A percentile compares a stretch with the other conserved stretches of the same genome.
phyloP scores from a whole-genome alignment of 2,888 invertebrate species.

The Brachyptera putata region DNA sequence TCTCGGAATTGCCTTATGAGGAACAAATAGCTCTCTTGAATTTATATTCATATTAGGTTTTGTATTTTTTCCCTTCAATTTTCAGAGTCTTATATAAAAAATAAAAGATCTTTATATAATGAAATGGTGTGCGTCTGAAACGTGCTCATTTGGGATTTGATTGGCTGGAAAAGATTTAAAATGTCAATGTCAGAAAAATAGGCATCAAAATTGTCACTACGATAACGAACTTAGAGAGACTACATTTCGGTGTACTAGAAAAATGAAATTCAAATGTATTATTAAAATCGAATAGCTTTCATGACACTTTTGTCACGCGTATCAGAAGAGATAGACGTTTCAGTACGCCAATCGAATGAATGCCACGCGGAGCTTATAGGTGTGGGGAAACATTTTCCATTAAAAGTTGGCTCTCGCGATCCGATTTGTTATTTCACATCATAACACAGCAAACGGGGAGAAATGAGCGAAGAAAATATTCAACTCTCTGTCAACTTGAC shows the following conservation, averaged over 20 bases:
- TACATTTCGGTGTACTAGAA: slow-evolving; percentile 27
- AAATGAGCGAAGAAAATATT: slow-evolving; percentile 10
- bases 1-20: slow-evolving; percentile 27
- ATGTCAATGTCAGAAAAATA: slow-evolving; percentile 16
- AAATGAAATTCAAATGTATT: slow-evolving; percentile 1
- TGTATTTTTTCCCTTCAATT: slow-evolving; percentile 5
- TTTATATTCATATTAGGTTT: slow-evolving; percentile 19
- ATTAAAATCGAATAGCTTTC: slow-evolving; percentile 9
- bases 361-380: neutral
- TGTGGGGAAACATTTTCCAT: neutral
- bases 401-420: slow-evolving; percentile 13
- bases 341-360: slow-evolving; percentile 11
- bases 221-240: slow-evolving; percentile 26
- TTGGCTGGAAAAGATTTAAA: slow-evolving; percentile 5
- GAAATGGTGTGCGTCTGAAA: too few relatives aligned
- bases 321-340: neutral
- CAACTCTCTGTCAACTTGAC: slow-evolving; percentile 2
- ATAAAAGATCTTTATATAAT: neutral
- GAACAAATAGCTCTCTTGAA: slow-evolving; percentile 18
- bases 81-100: neutral
- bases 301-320: neutral
- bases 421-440: slow-evolving; percentile 14
- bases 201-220: slow-evolving; percentile 1
- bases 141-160: slow-evolving; percentile 14
- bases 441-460: slow-evolving; percentile 1